Evolutionary conservation across 2,797 vertebrate genomes (phyloP), one percentile per base, ranked within the genome.

Genomic region (Emys orbicularis): DNA sequence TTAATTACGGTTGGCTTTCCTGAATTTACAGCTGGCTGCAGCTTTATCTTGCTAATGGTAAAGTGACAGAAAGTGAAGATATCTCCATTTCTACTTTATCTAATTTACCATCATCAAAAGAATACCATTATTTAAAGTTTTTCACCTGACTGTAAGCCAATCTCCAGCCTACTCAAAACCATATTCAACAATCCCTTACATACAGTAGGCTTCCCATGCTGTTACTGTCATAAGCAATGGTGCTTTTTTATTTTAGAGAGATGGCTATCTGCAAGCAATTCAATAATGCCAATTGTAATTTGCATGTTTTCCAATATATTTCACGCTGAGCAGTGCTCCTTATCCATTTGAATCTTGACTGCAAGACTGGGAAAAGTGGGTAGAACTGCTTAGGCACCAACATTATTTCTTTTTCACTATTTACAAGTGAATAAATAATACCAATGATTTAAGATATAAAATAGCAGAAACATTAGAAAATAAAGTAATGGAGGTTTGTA

Each of bases 131-230:
- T 74, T 84, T 3, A 0, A 84, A 86, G 68, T 13, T 29, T 74
- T 68, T 87, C 13, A 86, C 94, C 52, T 72, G 90, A 52, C 37
- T 47, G 57, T 83, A 95, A 96, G 93, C 7, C 41, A 87, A 9
- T 84, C 80, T 89, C 49, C 83, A 97, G 50, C 10, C 41, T 82
- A 37, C 47, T 90, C 84, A 12, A 88, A 88, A 90, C 5, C 1
- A 87, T 5, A 44, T 84, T 88, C 27, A 88, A 92, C 92, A 79
- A 68, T 79, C 76, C 93, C 56, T 90, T 74, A 92, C 80, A 94
- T 72, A 34, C 61, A 93, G 31, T 21, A 77, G 25, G 90, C 18
- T 9, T 90, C 81, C 54, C 81, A 80, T 50, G 50, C 83, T 91
- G 34, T 52, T 86, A 85, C 31, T 49, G 19, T 49, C 81, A 81